Percentiles rank a stretch among this genome's conserved stretches.
These are phyloP conservation scores for Machimus atricapillus DNA, from an alignment of 2,888 invertebrate species.

Conservation along the genomic window DNA sequence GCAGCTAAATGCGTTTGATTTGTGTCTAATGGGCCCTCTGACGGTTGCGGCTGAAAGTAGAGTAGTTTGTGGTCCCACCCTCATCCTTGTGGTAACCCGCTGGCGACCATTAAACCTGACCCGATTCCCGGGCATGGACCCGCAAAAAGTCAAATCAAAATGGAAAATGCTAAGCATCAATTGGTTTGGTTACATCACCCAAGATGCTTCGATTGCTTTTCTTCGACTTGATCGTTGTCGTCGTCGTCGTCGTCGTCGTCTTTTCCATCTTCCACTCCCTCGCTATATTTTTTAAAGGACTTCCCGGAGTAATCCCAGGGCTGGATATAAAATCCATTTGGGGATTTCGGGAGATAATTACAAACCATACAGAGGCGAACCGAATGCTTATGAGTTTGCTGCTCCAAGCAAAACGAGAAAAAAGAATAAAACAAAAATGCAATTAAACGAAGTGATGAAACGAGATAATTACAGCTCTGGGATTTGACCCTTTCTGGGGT, in stretches of 20 bases:
- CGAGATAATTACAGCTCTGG: background rate
- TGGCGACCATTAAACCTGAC: background rate
- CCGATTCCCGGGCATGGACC: background rate
- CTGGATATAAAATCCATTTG: constrained; percentile 9
- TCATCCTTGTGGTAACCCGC: background rate
- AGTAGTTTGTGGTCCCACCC: background rate
- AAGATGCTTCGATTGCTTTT: constrained; percentile 10
- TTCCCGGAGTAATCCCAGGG: background rate
- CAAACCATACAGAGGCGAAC: background rate
- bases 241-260: background rate
- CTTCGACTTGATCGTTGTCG: background rate
- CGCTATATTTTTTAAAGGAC: background rate
- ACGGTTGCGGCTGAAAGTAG: background rate
- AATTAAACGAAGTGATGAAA: constrained; percentile 17
- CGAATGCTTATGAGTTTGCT: constrained; percentile 1
- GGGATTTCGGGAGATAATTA: constrained; percentile 20
- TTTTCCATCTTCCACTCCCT: background rate
- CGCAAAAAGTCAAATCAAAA: constrained; percentile 2
- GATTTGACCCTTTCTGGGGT: constrained; percentile 3
- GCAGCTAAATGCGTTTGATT: constrained; percentile 22
- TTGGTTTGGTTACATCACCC: background rate
- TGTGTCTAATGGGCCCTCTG: constrained; percentile 4
- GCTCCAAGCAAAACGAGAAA: background rate
- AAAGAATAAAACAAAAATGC: background rate
- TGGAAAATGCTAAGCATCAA: constrained; percentile 2